Evolutionary conservation across 2,797 vertebrate species (phyloP).

Genomic region (Micropoecilia bifurca): DNA sequence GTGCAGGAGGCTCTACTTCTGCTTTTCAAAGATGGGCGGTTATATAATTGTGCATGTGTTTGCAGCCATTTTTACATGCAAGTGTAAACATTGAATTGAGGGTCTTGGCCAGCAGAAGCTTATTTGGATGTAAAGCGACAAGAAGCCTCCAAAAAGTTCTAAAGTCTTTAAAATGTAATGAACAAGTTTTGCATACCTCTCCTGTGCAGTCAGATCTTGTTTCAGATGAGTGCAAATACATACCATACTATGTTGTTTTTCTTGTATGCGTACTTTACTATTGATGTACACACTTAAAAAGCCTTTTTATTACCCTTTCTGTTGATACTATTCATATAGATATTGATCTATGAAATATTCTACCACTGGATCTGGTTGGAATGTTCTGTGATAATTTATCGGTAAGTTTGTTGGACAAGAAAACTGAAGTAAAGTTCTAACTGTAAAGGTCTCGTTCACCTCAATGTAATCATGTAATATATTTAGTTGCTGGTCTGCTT

Average conservation of each 20-base stretch:
- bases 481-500: slow-evolving; percentile 63
- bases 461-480: slow-evolving; percentile 58
- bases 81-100: too few species aligned
- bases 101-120: too few species aligned
- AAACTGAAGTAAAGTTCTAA: slow-evolving; percentile 51
- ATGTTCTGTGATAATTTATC: slow-evolving; percentile 50
- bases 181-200: neutral
- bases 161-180: too few species aligned
- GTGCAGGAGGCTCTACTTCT: too few species aligned
- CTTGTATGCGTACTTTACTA: neutral
- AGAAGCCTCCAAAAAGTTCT: too few species aligned
- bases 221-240: neutral
- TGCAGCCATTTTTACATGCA: too few species aligned
- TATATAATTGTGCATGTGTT: too few species aligned
- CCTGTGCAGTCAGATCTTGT: neutral
- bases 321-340: neutral
- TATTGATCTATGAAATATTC: neutral
- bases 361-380: slow-evolving; percentile 20
- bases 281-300: neutral
- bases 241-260: neutral
- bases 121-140: too few species aligned
- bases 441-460: slow-evolving; percentile 46
- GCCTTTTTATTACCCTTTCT: neutral
- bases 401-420: slow-evolving; percentile 45
- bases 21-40: too few species aligned